Conservation (phyloP, 2,888 invertebrate genomes). For the Hesperia comma region DNA sequence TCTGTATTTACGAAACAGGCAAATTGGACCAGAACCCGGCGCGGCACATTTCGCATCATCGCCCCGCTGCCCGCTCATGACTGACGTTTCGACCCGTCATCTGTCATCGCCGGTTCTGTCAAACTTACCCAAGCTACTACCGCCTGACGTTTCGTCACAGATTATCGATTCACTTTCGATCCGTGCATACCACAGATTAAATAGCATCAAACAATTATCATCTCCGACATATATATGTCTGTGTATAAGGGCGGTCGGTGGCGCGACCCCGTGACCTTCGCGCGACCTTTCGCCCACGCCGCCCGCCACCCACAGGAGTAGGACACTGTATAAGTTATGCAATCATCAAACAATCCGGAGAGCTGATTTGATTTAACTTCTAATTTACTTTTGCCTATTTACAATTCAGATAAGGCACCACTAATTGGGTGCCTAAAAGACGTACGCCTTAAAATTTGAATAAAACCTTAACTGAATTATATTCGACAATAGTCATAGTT, state of each 20-base stretch:
- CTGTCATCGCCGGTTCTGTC: too few species aligned
- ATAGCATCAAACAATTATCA: too few species aligned
- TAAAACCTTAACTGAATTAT: neutral
- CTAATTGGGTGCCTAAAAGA: conserved; percentile 30
- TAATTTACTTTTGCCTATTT: conserved; percentile 50
- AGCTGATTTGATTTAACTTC: conserved; percentile 50
- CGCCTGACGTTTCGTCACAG: too few species aligned
- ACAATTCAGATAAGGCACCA: conserved; percentile 47
- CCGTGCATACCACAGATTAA: too few species aligned
- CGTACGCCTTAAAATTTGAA: neutral
- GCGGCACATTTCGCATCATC: too few species aligned
- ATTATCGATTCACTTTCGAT: too few species aligned
- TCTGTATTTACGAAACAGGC: too few species aligned
- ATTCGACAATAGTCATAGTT: neutral
- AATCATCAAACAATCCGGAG: conserved; percentile 66
- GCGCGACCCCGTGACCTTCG: conserved; percentile 69
- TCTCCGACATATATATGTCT: conserved; percentile 35
- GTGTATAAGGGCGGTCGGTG: conserved; percentile 45
- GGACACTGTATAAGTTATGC: conserved; percentile 62
- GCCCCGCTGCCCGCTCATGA: too few species aligned
- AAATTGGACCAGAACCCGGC: too few species aligned
- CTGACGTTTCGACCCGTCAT: too few species aligned
- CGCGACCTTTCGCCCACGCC: conserved; percentile 60
- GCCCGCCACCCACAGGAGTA: conserved; percentile 47
- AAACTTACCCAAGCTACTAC: too few species aligned